A percentile compares a stretch with the other conserved stretches of the same genome.
phyloP scores from a whole-genome alignment of 2,888 invertebrate genomes.

The Idaea dimidiata region DNA sequence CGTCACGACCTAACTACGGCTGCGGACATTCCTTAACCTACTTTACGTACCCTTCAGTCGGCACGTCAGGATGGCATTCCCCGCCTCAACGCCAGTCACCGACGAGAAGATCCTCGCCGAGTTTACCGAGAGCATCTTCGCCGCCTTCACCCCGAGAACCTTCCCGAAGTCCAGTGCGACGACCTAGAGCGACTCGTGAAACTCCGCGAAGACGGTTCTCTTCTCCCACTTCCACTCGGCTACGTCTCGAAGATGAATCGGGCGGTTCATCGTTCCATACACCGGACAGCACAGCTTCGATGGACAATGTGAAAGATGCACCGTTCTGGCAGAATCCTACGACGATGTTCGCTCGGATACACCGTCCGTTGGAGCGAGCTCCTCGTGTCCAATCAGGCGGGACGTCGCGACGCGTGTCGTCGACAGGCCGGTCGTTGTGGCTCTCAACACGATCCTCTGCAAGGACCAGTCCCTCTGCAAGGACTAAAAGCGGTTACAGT shows the following conservation, averaged over 20 bases:
- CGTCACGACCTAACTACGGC: background rate
- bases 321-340: constrained; percentile 35
- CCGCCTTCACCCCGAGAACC: no score
- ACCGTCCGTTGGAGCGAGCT: constrained; percentile 10
- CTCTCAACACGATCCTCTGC: background rate
- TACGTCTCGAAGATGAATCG: background rate
- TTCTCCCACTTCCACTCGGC: background rate
- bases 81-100: background rate
- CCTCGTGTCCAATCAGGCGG: constrained; percentile 3
- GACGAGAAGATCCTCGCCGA: background rate
- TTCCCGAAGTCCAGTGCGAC: no score
- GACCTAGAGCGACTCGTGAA: no score
- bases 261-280: constrained; percentile 22
- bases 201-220: no score
- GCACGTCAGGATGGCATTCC: background rate
- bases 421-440: background rate
- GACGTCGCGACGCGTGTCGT: constrained; percentile 17
- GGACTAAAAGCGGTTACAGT: constrained; percentile 30
- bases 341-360: constrained; percentile 34
- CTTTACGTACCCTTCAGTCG: background rate
- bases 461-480: background rate
- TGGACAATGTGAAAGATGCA: background rate
- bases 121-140: background rate
- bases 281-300: constrained; percentile 24
- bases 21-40: background rate